phyloP scores from a whole-genome alignment of 2,888 invertebrate species.

The Camponotus fellah region DNA sequence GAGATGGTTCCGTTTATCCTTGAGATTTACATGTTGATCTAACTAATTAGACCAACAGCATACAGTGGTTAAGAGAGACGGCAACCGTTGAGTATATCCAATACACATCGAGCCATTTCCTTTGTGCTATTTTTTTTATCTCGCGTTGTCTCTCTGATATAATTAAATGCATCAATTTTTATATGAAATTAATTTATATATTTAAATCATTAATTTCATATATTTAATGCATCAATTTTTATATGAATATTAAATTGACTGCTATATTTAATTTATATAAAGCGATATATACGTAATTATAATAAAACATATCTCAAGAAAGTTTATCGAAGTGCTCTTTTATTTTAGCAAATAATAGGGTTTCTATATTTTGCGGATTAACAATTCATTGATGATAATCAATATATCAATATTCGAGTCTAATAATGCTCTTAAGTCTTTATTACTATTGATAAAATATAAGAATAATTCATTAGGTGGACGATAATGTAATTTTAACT shows the following conservation, averaged over 20 bases:
- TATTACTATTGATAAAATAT: not conserved
- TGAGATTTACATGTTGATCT: slow-evolving; percentile 80
- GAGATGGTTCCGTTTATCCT: slow-evolving; percentile 74
- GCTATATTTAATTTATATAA: not conserved
- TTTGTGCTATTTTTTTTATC: slow-evolving; percentile 11
- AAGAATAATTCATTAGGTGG: not conserved
- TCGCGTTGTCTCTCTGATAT: not conserved
- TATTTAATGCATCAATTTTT: not conserved
- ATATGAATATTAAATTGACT: not conserved
- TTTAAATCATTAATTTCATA: too few relatives aligned
- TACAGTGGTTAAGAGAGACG: slow-evolving; percentile 25
- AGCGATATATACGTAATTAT: not conserved
- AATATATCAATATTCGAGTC: not conserved
- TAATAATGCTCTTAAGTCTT: not conserved
- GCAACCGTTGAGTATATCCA: not conserved
- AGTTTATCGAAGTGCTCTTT: not conserved
- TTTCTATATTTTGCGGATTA: not conserved
- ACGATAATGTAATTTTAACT: not conserved
- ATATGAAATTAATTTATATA: not conserved
- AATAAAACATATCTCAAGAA: not conserved
- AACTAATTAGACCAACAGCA: slow-evolving; percentile 76
- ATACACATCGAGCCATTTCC: not conserved
- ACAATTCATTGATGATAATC: not conserved
- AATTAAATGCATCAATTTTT: not conserved
- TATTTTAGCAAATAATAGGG: not conserved